Base-by-base conservation (phyloP, 2,113 vertebrate genomes). In the Nanger granti region DNA sequence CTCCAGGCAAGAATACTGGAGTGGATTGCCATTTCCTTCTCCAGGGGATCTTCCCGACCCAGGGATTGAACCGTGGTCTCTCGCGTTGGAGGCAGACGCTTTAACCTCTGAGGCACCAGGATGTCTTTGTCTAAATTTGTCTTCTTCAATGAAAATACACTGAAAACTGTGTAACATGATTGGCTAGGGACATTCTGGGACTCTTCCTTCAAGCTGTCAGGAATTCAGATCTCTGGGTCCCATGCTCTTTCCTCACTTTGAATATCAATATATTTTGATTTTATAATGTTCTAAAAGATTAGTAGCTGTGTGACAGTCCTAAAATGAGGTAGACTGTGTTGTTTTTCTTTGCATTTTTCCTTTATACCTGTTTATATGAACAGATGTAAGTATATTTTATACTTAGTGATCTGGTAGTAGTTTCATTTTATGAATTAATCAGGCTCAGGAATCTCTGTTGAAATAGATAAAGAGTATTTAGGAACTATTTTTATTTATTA, bases 351-450 rank as follows among this genome's bases (percentile, higher is more conserved):
- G 49, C 2, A 62, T 89, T 90, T 87, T 87, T 83, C 17, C 41
- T 79, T 86, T 55, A 7, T 94, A 64, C 76, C 29, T 82, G 2
- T 91, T 85, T 96, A 80, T 76, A 18, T 79, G 22, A 93, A 76
- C 24, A 79, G 41, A 79, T 44, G 13, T 79, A 41, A 76, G 12
- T 79, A 44, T 79, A 44, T 44, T 79, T 87, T 93, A 18, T 62
- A 47, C 57, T 10, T 66, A 59, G 85, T 95, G 47, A 84, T 57
- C 49, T 44, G 6, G 24, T 95, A 47, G 4, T 87, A 87, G 85
- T 96, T 97, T 82, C 44, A 41, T 76, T 80, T 96, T 93, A 66
- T 59, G 52, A 89, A 92, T 64, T 96, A 84, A 94, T 89, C 80
- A 59, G 41, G 84, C 54, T 73, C 24, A 54, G 59, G 62, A 1